Base-by-base conservation (phyloP, 2,888 invertebrate species). In the Ypsolopha scabrella region DNA sequence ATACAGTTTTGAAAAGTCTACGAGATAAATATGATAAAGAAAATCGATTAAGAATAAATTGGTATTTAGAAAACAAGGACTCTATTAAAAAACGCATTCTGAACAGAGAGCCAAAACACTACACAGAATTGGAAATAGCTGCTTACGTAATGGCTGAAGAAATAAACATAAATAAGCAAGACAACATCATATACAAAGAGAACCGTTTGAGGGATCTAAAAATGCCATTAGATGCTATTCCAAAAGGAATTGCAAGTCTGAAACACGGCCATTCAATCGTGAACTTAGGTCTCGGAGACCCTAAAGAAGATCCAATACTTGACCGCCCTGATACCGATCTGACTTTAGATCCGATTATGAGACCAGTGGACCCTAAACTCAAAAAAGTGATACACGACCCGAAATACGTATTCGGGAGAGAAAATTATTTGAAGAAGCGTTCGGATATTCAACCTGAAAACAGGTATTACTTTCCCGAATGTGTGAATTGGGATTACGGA, bases 401-500 rank as follows among this genome's bases (percentile, higher is more conserved):
- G 0, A 65, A 62, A 52, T 70, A 72, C 0, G 63, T 63, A 9
- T 68, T 63, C 47, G 75, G 72, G 0, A 65, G 65, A 37, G 54
- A 57, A 2, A 55, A 59, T 33, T 76, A 77, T 54, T 53, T 76
- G 38, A 51, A 54, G 1, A 60, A 60, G 9, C 62, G 75, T 3
- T 37, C 53, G 0, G 65, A 70, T 50, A 50, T 56, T 0, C 53
- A 48, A 46, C 76, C 74, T 0, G 75, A 75, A 54, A 64, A 70
- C 13, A 73, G 60, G 49, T 77, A 64, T 51, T 76, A 76, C 52
- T 68, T 74, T 33, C 38, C 70, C 0, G 70, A 73, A 56, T 67
- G 68, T 51, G 54, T 50, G 33, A 65, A 58, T 41, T 72, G 65
- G 63, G 61, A 64, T 24, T 68, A 75, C 47, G 76, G 76, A 3